Conservation (phyloP, 2,888 invertebrate genomes). For the Xestobium rufovillosum region DNA sequence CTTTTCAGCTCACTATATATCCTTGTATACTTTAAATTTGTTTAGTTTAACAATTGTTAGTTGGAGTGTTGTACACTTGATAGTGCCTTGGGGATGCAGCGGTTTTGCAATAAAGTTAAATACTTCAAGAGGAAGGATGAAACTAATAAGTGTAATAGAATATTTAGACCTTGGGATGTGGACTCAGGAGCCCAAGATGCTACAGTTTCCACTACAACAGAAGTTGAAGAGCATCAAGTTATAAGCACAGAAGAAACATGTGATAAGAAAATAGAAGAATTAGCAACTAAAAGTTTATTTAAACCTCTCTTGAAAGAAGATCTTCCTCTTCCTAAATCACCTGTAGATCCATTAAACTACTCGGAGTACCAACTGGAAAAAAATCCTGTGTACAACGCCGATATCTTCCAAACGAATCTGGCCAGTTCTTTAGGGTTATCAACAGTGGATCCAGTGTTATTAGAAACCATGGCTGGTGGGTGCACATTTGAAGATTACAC, state of each 20-base stretch:
- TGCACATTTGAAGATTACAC: constrained; percentile 65
- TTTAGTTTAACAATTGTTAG: constrained; percentile 37
- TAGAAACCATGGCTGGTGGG: constrained; percentile 38
- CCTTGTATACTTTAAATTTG: constrained; percentile 36
- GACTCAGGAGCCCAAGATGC: constrained; percentile 45
- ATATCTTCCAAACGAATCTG: constrained; percentile 22
- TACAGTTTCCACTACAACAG: constrained; percentile 52
- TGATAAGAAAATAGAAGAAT: constrained; percentile 4
- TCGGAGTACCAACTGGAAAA: too few species aligned
- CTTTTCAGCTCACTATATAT: constrained; percentile 35
- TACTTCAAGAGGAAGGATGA: constrained; percentile 18
- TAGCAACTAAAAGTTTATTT: neutral
- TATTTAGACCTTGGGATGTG: constrained; percentile 33
- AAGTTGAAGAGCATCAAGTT: constrained; percentile 23
- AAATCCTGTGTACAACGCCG: too few species aligned
- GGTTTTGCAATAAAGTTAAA: constrained; percentile 20
- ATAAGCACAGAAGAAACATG: constrained; percentile 4
- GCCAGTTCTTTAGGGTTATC: constrained; percentile 29
- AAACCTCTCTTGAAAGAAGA: too few species aligned
- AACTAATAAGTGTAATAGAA: constrained; percentile 27
- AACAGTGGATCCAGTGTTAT: constrained; percentile 32
- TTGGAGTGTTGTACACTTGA: constrained; percentile 27
- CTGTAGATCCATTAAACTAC: too few species aligned
- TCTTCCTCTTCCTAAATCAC: neutral
- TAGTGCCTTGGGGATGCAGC: constrained; percentile 21